Percentiles rank a stretch among this genome's conserved stretches.
These are phyloP conservation scores for Adelges cooleyi DNA, from an alignment of 1,140 invertebrate species.

Conservation along the genomic window DNA sequence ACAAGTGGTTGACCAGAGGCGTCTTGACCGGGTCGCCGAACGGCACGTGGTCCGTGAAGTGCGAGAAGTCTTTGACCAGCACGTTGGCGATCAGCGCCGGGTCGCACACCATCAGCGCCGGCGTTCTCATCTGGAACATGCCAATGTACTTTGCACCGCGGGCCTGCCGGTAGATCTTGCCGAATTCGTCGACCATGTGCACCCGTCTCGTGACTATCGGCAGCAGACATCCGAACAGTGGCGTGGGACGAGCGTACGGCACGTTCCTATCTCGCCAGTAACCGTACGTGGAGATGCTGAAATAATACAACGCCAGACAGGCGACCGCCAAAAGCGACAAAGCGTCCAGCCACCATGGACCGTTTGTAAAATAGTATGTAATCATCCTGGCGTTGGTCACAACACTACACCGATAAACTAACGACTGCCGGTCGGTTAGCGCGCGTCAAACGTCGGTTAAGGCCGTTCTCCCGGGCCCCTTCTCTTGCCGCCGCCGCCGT, in stretches of 20 bases:
- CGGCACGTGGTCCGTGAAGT: constrained; percentile 42
- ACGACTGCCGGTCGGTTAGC: no score
- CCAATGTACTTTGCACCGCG: background rate
- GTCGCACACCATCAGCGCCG: constrained; percentile 33
- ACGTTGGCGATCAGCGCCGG: constrained; percentile 42
- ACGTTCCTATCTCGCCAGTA: constrained; percentile 31
- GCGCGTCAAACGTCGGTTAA: no score
- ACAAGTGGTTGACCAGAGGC: constrained; percentile 42
- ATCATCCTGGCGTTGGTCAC: no score
- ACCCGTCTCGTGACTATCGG: background rate
- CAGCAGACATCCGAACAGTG: constrained; percentile 30
- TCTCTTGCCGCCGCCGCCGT: no score
- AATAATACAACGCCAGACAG: background rate
- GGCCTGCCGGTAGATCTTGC: background rate
- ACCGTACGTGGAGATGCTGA: background rate
- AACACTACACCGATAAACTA: no score
- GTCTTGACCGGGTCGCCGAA: constrained; percentile 41
- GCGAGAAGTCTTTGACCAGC: constrained; percentile 45
- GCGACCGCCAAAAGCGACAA: background rate
- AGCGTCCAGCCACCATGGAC: no score
- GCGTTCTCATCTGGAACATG: constrained; percentile 30
- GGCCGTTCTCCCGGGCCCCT: no score
- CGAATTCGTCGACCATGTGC: background rate
- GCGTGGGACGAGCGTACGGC: constrained; percentile 8
- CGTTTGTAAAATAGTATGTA: no score